Base-by-base conservation (phyloP, 1,140 invertebrate genomes). In the Oryctes rhinoceros region DNA sequence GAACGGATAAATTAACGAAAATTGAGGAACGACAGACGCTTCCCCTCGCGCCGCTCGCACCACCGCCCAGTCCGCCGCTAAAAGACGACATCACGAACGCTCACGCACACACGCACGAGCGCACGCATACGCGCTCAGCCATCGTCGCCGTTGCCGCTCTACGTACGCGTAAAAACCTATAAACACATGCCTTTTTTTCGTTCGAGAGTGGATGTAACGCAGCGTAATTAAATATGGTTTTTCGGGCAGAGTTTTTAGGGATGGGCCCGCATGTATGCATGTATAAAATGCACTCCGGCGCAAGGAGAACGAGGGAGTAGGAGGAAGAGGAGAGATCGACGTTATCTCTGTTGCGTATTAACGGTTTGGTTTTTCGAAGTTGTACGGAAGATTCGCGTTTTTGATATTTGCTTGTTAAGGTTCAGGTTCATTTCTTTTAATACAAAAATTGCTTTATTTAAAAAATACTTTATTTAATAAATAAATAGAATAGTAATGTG, bases 1-100 rank as follows among this genome's bases (percentile, higher is more conserved):
- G 65, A 71, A 71, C 18, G 65, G 65, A 71, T 71, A 71, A 71
- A 71, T 71, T 71, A 71, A 71, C 65, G 65, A 71, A 71, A 71
- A 71, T 71, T 71, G 65, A 71, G 65, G 65, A 71, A 71, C 65
- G 65, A 71, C 65, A 71, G 65, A 71, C 65, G 65, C 18, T 71
- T 24, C 65, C 65, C 35, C 65, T 71, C 65, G 11, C 62, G 4
- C 65, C 65, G 18, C 11, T 71, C 24, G 18, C 18, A 18, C 18
- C 18, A 18, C 53, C 53, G 13, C 53, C 18, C 53, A 3, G 18
- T n/a, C 39, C 39, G 39, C 39, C 39, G 39, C 53, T 71, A 71
- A 71, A 24, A 18, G 65, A 71, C 65, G 20, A 35, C 35, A 30
- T 24, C 7, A 44, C 24, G 24, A 30, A 30, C 24, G 24, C 24